Base-by-base conservation (phyloP, 2,888 invertebrate genomes). In the Formica aserva region DNA sequence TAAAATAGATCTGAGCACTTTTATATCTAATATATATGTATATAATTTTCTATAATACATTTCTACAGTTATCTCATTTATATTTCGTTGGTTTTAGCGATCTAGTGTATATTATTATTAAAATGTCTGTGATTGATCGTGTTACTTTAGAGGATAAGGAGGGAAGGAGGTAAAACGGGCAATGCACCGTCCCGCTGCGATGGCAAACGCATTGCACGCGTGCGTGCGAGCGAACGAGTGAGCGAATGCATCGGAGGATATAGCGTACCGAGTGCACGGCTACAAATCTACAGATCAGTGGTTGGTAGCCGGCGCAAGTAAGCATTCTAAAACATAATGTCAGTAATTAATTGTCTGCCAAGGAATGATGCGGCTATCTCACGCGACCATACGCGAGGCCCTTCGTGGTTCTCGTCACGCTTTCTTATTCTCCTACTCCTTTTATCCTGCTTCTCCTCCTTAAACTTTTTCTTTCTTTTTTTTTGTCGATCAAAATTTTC, bases 321-420 rank as follows among this genome's bases (percentile, higher is more conserved):
- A 91, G 91, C 92, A 91, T 92, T 92, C 92, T 92, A 92, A 93
- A 91, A 91, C 91, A 92, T 93, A 92, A 93, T 93, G 91, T 91
- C 90, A 90, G 93, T 93, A 93, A 93, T 93, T 93, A 93, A 93
- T 93, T 93, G 92, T 93, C 91, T 89, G 89, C 90, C 88, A 87
- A 92, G 91, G 91, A 93, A 92, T 92, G 92, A 93, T 93, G 93
- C 90, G 92, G 90, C 91, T 92, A 91, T 93, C 92, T 93, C 93
- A 93, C 93, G 93, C 93, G 92, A 93, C 89, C 91, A 85, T 77
- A 91, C 85, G 85, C 83, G 83, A 84, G 86, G 77, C 69, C 75
- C 83, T 55, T 82, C 75, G 71, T 75, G 65, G 66, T 71, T 67
- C 66, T 83, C 83, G 71, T 85, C 75, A 41, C 60, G 77, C 72